phyloP scores from a whole-genome alignment of 2,113 vertebrate genomes.

The Lepus timidus region DNA sequence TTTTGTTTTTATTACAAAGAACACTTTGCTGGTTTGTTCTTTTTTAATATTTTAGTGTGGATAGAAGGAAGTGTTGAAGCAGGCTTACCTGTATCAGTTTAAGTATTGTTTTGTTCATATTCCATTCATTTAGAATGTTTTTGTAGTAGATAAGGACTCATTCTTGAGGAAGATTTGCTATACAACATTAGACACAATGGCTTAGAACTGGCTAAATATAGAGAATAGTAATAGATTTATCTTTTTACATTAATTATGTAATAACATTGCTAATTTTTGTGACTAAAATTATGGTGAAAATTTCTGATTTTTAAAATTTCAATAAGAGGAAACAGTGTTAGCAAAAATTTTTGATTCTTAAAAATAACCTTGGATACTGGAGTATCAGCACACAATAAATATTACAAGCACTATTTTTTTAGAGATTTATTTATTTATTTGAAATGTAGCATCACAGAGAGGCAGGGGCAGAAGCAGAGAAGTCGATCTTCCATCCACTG shows the following conservation, averaged over 20 bases:
- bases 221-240: not conserved
- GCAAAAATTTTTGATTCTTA: conserved; percentile 18
- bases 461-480: no score
- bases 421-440: no score
- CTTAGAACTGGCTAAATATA: not conserved
- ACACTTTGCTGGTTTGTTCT: not conserved
- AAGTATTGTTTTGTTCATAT: not conserved
- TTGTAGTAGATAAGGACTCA: not conserved
- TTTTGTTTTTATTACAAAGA: not conserved
- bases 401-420: not conserved
- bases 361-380: not conserved
- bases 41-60: not conserved
- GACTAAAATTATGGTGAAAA: not conserved
- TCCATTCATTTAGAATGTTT: not conserved
- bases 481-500: no score
- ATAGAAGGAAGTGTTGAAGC: not conserved
- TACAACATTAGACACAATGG: not conserved
- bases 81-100: not conserved
- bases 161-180: not conserved
- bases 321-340: not conserved
- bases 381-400: not conserved
- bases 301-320: not conserved
- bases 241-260: not conserved
- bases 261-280: not conserved
- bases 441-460: no score